Conservation (phyloP, 2,113 vertebrate genomes). For the Bettongia penicillata region DNA sequence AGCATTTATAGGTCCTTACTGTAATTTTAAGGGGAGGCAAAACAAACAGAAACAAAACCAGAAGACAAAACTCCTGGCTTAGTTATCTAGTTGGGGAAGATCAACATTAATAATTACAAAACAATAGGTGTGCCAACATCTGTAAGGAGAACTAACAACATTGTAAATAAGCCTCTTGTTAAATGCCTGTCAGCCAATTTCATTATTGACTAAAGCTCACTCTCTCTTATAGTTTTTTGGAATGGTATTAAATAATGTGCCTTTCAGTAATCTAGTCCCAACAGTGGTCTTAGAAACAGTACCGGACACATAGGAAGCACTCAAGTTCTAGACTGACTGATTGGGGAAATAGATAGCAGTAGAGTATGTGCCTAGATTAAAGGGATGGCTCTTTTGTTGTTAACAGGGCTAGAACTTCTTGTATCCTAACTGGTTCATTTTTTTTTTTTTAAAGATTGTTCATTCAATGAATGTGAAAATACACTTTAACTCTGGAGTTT, state of each 20-base stretch:
- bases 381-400: neutral
- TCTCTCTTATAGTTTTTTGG: neutral
- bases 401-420: neutral
- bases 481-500: neutral
- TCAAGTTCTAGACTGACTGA: neutral
- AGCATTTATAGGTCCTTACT: neutral
- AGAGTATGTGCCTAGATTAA: neutral
- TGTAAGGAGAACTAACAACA: neutral
- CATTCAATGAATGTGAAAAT: neutral
- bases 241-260: neutral
- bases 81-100: neutral
- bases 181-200: neutral
- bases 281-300: neutral
- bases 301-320: neutral
- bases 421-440: neutral
- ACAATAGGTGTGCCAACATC: neutral
- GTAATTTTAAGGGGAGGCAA: neutral
- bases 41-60: neutral
- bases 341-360: neutral
- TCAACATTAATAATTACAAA: neutral
- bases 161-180: neutral
- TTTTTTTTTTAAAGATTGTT: neutral
- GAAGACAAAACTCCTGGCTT: neutral
- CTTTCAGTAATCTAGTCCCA: neutral
- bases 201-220: neutral